Base-by-base conservation (phyloP, 2,113 vertebrate genomes). In the Loxodonta africana region DNA sequence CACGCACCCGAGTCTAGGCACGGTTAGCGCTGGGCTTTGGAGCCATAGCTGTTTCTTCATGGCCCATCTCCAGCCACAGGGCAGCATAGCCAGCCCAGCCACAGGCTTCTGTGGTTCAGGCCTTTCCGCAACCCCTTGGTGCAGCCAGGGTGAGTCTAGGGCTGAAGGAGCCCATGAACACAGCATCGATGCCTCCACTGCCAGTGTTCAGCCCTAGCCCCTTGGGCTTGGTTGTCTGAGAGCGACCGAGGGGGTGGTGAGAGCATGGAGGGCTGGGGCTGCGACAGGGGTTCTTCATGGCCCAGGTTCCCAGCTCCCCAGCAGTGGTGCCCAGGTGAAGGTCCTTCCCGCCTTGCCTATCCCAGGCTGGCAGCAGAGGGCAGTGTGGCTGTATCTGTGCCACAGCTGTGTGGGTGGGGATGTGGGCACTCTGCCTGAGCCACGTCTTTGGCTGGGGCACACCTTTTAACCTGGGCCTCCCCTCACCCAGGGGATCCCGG, bases 291-390 rank as follows among this genome's bases (percentile, higher is more conserved):
- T 48, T 53, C 15, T 44, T 18, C 5, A 26, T 28, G 8, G 41
- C 33, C 74, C 20, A 11, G 48, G n/a, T 9, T 11, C 21, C 63
- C 44, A 1, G 1, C 25, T 25, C 25, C 5, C 44, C 10, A 0
- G 26, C n/a, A 21, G 25, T 25, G 63, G 71, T 82, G 71, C 76
- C 28, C 73, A 88, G 69, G 28, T 93, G 33, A 51, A 78, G 80
- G 84, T 96, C 88, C 93, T 30, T 94, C 88, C 69, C 93, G 74
- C 53, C 28, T 90, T 2, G 37, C 37, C 37, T 48, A 46, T 62
- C 53, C 78, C 30, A 23, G 95, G 83, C 76, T 91, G 94, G 65
- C 92, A 93, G 90, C 83, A 93, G 97, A 69, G 89, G 85, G 86
- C 96, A 81, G 48, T 84, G 26, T 88, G 91, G 78, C 78, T 18